Evolutionary conservation across 1,140 invertebrate species (phyloP), one percentile per base, ranked within the genome.

Genomic region (Pseudobourletiella spinata): DNA sequence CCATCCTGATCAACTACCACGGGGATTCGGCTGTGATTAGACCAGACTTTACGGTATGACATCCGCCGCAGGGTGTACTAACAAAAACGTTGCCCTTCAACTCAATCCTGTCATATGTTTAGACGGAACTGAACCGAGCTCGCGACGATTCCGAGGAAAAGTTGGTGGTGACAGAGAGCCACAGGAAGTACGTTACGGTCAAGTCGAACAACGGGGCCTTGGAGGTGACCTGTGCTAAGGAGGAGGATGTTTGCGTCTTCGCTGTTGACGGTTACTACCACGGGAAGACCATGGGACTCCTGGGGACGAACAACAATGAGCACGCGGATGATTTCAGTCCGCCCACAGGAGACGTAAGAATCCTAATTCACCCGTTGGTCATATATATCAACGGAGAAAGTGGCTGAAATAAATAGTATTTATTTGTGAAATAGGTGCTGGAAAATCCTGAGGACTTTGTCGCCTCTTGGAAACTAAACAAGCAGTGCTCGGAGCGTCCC

Each of bases 261-360:
- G 74, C 77, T 66, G 77, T 88, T 1, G 82, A 82, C 71, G 88
- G 85, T n/a, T 89, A 82, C 77, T 91, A 94, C 74, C 84, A 86
- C 52, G 87, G 86, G 59, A 91, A 87, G 73, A 78, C 87, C 0
- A 84, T 85, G 25, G 92, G 93, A 70, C 79, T 97, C 20, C 78
- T 95, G 6, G 92, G 91, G 65, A 89, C 88, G 65, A 87, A 85
- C 39, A 91, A 95, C 78, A 85, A 88, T 68, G 93, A 96, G 72
- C 82, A 82, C 4, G 86, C 79, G 71, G 89, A 95, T 72, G 93
- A 95, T 72, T 64, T 67, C 30, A 42, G n/a, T 20, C 58, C 51
- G 6, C 54, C 66, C 16, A 8, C 39, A 20, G 62, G 59, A 54
- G 26, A 59, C 16, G 66, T 67, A 67, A 58, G 32, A 16, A 20